Evolutionary conservation across 2,797 vertebrate genomes (phyloP), one percentile per base, ranked within the genome.

Genomic region (Alosa sapidissima): DNA sequence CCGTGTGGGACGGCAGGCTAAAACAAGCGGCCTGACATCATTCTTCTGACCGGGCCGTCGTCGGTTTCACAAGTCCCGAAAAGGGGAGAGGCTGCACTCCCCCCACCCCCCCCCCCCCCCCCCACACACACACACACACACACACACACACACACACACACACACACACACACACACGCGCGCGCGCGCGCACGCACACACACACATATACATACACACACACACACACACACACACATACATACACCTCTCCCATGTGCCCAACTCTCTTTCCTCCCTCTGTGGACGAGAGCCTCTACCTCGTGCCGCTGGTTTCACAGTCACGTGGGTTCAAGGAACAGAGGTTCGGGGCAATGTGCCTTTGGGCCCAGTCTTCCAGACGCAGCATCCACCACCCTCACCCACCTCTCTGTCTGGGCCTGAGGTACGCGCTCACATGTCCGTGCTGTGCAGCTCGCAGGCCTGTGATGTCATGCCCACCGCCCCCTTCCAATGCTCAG

Each of bases 1-100:
- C 72, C 45, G 82, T 10, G 72, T 85, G 83, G 58, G 55, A 62
- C 68, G 86, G 85, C 41, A 11, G 7, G 84, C 11, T 49, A 47
- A 84, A 65, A 65, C 24, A n/a, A 33, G 72, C 62, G 47, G 55
- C 55, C 88, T 88, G 82, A 84, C 84, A 83, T 86, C 85, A 88
- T 72, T 84, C 33, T 48, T 83, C 54, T 78, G 45, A 14, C 45
- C 65, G 60, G 82, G 54, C 54, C 54, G 54, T 54, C 78, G 85
- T 81, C 81, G 55, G 82, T 45, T 78, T 78, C 72, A 78, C 72
- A 5, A 78, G 72, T 45, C 4, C 41, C 16, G 1, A 78, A 16
- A 78, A 47, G 19, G 19, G 41, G 72, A 21, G 72, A 78, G 72
- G 72, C 33, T 33, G 36, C 68, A 5, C 78, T 85, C 83, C 47